Base-by-base conservation (phyloP, 2,113 vertebrate genomes). In the Sapajus apella region DNA sequence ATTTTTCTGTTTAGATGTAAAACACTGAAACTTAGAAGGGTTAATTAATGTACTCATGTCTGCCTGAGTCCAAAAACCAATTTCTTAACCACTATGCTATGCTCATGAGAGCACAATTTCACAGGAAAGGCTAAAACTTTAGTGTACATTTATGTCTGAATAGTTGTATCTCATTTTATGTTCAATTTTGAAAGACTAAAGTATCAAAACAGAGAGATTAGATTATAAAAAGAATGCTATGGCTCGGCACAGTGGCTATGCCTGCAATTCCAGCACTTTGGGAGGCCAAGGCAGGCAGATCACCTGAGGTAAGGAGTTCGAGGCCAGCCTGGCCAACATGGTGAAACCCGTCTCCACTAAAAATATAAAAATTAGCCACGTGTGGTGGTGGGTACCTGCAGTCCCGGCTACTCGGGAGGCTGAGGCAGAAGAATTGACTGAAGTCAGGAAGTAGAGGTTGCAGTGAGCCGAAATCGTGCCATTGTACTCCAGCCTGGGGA, bases 391-490 rank as follows among this genome's bases (percentile, higher is more conserved):
- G 25, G 12, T 13, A 27, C 61, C 61, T 30, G 61, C 6, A 64
- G 61, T 13, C 61, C 61, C 61, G 30, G 25, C 61, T 64, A 64
- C 61, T 64, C 11, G 11, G 11, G 61, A 64, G 11, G 27, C 61
- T 64, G 5, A 64, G 27, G 25, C 27, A 13, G 61, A 11, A 64
- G 61, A 30, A 64, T 64, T 0, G 27, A 12, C 27, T 5, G 27
- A 27, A 61, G 25, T 11, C 11, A 0, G 58, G 58, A 61, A 11
- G 25, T 61, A 25, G 58, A 61, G 58, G 11, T 61, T 61, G 58
- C 58, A 27, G 25, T 27, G 61, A 64, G 27, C 61, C 0, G 0
- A 64, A 27, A 64, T 64, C 0, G 0, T 27, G 61, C 25, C 27
- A 30, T 30, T 64, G 61, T 27, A 64, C 61, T 64, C 27, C 12